Evolutionary conservation across 1,140 invertebrate species (phyloP), one percentile per base, ranked within the genome.

Genomic region (Hypothenemus hampei): DNA sequence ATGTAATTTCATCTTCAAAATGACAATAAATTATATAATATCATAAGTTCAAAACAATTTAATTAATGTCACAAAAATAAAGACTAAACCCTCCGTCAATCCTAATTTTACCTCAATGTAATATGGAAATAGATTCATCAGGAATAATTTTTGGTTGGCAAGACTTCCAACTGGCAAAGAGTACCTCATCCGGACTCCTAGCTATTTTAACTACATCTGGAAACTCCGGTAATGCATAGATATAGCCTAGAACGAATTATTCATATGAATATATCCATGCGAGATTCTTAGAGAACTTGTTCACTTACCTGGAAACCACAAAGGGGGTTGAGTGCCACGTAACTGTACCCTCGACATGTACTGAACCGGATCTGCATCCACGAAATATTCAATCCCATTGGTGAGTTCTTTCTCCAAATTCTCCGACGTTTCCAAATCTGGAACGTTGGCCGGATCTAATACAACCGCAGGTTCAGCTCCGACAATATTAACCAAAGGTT

Each of bases 221-320:
- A 40, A 65, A 54, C 21, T 67, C 61, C 7, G 68, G 67, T 10
- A 70, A 51, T 29, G 67, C 63, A 11, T 62, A 58, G 7, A 58
- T 55, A 56, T 66, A 69, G 44, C 67, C 66, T 67, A 45, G 50
- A 58, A 63, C n/a, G 58, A 37, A 20, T 3, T 20, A 20, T 20
- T 18, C 11, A 20, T 18, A 7, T 13, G 22, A 21, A 19, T 22
- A n/a, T n/a, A n/a, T n/a, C n/a, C n/a, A n/a, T n/a, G n/a, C n/a
- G n/a, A n/a, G n/a, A 43, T 43, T 3, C 4, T 43, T 37, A 16
- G 18, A 29, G 13, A 13, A 16, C 13, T 15, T 37, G n/a, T 37
- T 3, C 11, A 11, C n/a, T 57, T 57, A 65, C 68, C 69, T 35
- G 66, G 66, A 51, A 71, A 70, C 64, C 66, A 70, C 10, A 45